Conservation (phyloP, 1,140 invertebrate species). For the Philotrypesis tridentata region DNA sequence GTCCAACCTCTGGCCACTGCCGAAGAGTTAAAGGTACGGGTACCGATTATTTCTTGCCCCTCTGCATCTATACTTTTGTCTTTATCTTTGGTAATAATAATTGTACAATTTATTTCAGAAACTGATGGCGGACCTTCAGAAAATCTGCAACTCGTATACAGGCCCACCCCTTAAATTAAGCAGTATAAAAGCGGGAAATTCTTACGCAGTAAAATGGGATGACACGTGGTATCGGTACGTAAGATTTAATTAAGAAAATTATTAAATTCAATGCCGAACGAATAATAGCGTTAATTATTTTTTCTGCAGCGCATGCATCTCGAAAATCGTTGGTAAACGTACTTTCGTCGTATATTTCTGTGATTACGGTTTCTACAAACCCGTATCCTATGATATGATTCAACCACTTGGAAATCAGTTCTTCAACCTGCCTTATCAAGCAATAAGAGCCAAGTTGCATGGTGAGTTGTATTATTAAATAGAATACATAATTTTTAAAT, state of each 20-base stretch:
- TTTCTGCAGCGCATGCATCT: slow-evolving; percentile 64
- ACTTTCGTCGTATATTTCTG: slow-evolving; percentile 74
- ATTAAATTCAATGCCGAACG: too few species aligned
- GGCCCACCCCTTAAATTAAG: slow-evolving; percentile 61
- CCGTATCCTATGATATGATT: slow-evolving; percentile 66
- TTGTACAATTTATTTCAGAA: too few species aligned
- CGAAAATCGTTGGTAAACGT: slow-evolving; percentile 68
- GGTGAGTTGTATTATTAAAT: slow-evolving; percentile 62
- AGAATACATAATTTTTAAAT: not conserved
- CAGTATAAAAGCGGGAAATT: slow-evolving; percentile 68
- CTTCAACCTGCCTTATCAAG: slow-evolving; percentile 74
- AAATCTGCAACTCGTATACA: slow-evolving; percentile 68
- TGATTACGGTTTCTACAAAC: slow-evolving; percentile 74
- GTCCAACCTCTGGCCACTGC: slow-evolving; percentile 62
- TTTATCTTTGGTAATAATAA: too few species aligned
- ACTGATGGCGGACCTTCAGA: slow-evolving; percentile 74
- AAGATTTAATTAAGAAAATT: slow-evolving; percentile 10
- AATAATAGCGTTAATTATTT: not conserved
- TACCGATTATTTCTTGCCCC: not conserved
- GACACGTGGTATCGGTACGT: slow-evolving; percentile 77
- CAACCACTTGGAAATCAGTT: slow-evolving; percentile 71
- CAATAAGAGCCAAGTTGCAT: slow-evolving; percentile 74
- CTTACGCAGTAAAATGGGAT: slow-evolving; percentile 75
- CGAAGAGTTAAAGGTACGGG: slow-evolving; percentile 53
- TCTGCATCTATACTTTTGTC: too few species aligned